Percentiles rank a stretch among this genome's conserved stretches.
phyloP scores from a whole-genome alignment of 2,888 invertebrate species.

The Drosophila incognita region DNA sequence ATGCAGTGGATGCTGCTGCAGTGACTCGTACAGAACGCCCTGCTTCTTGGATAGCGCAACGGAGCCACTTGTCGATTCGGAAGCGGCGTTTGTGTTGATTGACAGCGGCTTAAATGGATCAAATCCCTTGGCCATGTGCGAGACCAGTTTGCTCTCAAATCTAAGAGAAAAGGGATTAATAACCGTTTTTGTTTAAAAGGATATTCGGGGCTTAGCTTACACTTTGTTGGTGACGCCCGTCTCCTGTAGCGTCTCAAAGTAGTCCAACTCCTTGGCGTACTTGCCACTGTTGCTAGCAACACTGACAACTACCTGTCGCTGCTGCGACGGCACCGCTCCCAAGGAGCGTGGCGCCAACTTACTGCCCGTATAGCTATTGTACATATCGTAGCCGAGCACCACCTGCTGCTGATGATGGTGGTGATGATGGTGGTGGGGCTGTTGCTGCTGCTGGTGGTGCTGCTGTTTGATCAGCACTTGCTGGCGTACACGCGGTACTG shows the following conservation, averaged over 20 bases:
- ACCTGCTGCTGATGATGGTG: constrained; percentile 62
- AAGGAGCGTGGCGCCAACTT: constrained; percentile 62
- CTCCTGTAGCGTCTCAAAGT: constrained; percentile 83
- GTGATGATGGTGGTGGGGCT: constrained; percentile 51
- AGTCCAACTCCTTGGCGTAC: constrained; percentile 83
- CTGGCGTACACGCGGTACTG: constrained; percentile 42
- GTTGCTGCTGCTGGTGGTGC: constrained; percentile 26
- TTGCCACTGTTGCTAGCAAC: constrained; percentile 68
- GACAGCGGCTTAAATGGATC: constrained; percentile 84
- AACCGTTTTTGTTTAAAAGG: background rate
- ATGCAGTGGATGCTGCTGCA: constrained; percentile 82
- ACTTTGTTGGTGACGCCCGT: constrained; percentile 85
- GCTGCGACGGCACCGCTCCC: constrained; percentile 49
- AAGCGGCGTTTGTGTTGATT: constrained; percentile 76
- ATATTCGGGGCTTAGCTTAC: constrained; percentile 61
- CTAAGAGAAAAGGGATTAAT: constrained; percentile 26
- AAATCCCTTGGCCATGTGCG: constrained; percentile 83
- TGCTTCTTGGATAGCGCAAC: constrained; percentile 69
- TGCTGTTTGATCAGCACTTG: constrained; percentile 54
- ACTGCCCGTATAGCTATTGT: constrained; percentile 72
- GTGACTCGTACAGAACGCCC: constrained; percentile 80
- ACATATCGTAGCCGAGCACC: constrained; percentile 81
- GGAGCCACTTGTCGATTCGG: constrained; percentile 46
- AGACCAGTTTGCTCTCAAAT: constrained; percentile 83
- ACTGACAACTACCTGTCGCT: constrained; percentile 60